A percentile compares a stretch with the other conserved stretches of the same genome.
Evolutionary conservation across 2,888 invertebrate genomes (phyloP).

Genomic region (Hypselothyrea guttata): DNA sequence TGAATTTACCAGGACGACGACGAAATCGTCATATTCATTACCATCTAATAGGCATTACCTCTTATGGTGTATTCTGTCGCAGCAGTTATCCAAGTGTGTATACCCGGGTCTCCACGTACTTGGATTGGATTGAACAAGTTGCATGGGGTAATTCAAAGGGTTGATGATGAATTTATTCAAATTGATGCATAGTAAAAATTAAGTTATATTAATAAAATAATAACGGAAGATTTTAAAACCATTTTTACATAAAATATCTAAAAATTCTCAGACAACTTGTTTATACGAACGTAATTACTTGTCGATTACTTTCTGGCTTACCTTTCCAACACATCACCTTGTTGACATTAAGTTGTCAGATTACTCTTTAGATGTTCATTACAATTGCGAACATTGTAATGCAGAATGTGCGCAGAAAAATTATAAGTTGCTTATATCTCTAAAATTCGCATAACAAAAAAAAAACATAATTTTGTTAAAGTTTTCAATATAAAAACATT

Average conservation of each 20-base stretch:
- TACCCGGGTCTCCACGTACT: constrained; percentile 73
- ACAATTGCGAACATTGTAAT: no score
- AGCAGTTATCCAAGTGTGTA: constrained; percentile 79
- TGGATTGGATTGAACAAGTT: constrained; percentile 80
- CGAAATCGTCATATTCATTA: constrained; percentile 65
- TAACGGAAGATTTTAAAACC: no score
- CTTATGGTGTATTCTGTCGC: constrained; percentile 79
- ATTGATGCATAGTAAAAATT: background rate
- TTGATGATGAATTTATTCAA: background rate
- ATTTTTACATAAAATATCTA: no score
- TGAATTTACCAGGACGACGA: constrained; percentile 69
- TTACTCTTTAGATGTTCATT: no score
- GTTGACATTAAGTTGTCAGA: no score
- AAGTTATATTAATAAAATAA: background rate
- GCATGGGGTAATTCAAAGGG: constrained; percentile 56
- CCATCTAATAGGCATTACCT: constrained; percentile 80
- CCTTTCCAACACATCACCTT: no score
- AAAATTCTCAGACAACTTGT: no score
- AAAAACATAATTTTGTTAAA: background rate
- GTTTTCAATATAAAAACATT: constrained; percentile 24
- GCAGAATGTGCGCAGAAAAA: no score
- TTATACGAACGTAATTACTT: no score
- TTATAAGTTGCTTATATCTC: no score
- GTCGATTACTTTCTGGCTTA: no score
- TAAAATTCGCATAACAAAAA: background rate